These are phyloP conservation scores for Dorcus parallelipipedus DNA, from an alignment of 2,888 invertebrate genomes.

Conservation along the genomic window DNA sequence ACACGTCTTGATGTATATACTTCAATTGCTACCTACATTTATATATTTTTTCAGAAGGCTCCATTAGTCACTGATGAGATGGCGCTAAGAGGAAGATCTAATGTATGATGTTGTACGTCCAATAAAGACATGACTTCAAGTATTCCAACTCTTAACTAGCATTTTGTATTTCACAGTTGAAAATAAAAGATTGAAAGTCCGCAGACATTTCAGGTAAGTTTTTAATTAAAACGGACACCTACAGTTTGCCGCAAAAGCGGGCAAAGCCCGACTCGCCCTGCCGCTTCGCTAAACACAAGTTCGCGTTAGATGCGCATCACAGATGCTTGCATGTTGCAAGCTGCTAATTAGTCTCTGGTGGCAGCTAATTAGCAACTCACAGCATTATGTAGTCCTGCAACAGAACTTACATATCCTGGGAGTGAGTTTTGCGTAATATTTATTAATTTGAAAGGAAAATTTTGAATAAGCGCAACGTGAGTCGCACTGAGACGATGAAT, in stretches of 20 bases:
- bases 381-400: conserved; percentile 17
- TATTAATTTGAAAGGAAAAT: neutral
- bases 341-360: conserved; percentile 29
- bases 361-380: conserved; percentile 28
- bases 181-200: neutral
- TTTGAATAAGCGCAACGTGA: neutral
- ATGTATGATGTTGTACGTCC: no score
- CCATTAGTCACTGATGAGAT: no score
- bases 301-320: conserved; percentile 15
- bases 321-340: conserved; percentile 19
- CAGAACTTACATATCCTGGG: conserved; percentile 11
- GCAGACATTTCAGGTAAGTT: neutral
- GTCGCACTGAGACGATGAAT: no score
- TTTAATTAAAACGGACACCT: neutral
- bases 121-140: no score
- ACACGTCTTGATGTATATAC: no score
- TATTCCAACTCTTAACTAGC: no score
- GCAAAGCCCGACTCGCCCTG: neutral
- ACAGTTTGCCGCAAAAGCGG: conserved; percentile 1
- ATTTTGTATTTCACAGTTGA: no score
- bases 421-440: conserved; percentile 8
- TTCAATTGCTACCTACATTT: no score
- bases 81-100: no score
- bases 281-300: conserved; percentile 15
- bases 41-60: no score